Evolutionary conservation across 2,797 vertebrate species (phyloP), one percentile per base, ranked within the genome.

Genomic region (Meda fulgida): DNA sequence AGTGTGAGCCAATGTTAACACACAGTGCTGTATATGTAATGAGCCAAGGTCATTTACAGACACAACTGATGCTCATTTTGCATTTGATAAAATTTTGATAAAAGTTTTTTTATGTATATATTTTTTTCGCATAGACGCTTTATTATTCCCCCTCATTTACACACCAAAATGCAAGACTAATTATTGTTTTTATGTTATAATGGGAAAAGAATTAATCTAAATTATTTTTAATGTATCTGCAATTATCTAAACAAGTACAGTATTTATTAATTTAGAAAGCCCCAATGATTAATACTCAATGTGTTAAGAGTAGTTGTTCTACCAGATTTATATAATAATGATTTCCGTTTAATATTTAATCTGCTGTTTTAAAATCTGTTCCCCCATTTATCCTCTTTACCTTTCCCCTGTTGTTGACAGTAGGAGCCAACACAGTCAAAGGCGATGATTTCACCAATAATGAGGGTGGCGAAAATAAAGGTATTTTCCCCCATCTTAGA

Each of bases 361-460:
- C 89, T 94, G 70, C 93, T 94, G 92, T 92, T 95, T 94, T 89
- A 94, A 96, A 95, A 92, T 93, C 86, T 95, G 92, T 92, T 92
- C 75, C 88, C 87, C 46, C 89, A 88, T 90, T 94, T 93, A 93
- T 93, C 92, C 92, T 92, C 92, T 95, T 93, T 96, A 95, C 95
- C 95, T 91, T 93, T 95, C 93, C 94, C 91, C 93, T 94, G 91
- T 93, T 88, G 94, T 92, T 94, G 93, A 96, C 94, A 95, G 91
- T 93, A 97, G 97, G 97, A 94, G 94, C 94, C 95, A 96, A 95
- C 95, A 94, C 94, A 95, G 96, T 96, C 96, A 96, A 93, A 93
- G 94, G 92, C 91, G 95, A 96, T 95, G 97, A 95, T 96, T 96
- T 97, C 95, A 94, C 93, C 95, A 97, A 91, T 97, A 97, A 96